phyloP scores from a whole-genome alignment of 2,113 vertebrate species.

The Apaloderma vittatum region DNA sequence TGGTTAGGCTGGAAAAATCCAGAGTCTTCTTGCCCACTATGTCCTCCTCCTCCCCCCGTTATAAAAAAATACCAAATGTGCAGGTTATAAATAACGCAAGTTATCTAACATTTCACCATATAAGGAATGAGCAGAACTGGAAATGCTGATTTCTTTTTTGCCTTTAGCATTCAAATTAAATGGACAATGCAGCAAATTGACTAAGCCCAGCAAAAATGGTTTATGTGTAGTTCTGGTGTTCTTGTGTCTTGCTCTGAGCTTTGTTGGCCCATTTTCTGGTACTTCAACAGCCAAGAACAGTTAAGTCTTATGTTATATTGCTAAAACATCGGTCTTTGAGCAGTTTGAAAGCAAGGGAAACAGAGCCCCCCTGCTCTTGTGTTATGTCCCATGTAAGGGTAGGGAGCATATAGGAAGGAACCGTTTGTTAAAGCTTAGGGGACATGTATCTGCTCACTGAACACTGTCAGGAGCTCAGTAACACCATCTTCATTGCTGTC shows the following conservation, averaged over 20 bases:
- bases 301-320: not conserved
- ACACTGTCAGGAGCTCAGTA: not conserved
- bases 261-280: not conserved
- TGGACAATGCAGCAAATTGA: not conserved
- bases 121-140: constrained; percentile 56
- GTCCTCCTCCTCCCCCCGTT: constrained; percentile 32
- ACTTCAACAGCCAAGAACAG: not conserved
- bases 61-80: constrained; percentile 59
- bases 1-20: constrained; percentile 18
- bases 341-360: not conserved
- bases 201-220: not conserved
- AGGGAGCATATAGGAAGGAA: not conserved
- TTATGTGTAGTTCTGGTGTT: not conserved
- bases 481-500: not conserved
- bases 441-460: not conserved
- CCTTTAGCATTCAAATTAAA: constrained; percentile 37
- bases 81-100: constrained; percentile 69
- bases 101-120: constrained; percentile 74
- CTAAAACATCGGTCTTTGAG: not conserved
- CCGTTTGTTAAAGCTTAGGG: not conserved
- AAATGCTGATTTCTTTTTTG: constrained; percentile 62
- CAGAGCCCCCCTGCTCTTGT: not conserved
- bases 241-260: not conserved
- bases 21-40: constrained; percentile 26
- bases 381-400: fast-evolving